Evolutionary conservation across 2,888 invertebrate species (phyloP).

Genomic region (Zele albiditarsus): DNA sequence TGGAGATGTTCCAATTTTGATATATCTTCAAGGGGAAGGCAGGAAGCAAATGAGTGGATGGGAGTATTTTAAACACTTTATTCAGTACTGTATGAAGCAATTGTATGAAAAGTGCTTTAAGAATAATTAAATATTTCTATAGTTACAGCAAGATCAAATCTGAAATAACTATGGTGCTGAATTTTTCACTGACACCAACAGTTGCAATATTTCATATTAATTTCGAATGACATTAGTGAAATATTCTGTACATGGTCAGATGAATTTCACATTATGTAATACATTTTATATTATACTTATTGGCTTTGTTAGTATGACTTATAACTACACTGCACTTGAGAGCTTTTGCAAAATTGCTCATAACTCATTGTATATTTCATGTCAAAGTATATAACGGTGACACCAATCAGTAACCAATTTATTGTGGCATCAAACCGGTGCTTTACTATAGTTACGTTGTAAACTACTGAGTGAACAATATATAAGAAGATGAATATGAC

Average conservation of each 20-base stretch:
- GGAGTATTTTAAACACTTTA: background rate
- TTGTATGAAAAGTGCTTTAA: background rate
- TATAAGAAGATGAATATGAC: constrained; percentile 44
- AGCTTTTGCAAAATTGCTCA: constrained; percentile 59
- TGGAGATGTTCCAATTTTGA: constrained; percentile 1
- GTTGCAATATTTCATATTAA: background rate
- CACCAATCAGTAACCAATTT: constrained; percentile 52
- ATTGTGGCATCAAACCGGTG: constrained; percentile 41
- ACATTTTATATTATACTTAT: background rate
- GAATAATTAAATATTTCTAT: background rate
- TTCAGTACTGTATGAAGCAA: background rate
- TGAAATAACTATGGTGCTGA: no score
- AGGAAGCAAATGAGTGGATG: background rate
- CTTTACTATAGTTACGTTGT: constrained; percentile 34
- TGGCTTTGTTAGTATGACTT: background rate
- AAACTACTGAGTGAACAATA: constrained; percentile 48
- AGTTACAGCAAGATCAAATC: no score
- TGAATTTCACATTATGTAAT: background rate
- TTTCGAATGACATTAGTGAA: background rate
- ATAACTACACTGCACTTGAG: constrained; percentile 21
- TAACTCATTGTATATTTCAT: constrained; percentile 67
- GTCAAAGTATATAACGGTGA: constrained; percentile 62
- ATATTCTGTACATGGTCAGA: background rate
- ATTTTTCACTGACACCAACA: background rate
- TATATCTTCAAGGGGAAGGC: background rate